A percentile compares a stretch with the other conserved stretches of the same genome.
phyloP scores from a whole-genome alignment of 1,140 invertebrate genomes.

The Conus betulinus region DNA sequence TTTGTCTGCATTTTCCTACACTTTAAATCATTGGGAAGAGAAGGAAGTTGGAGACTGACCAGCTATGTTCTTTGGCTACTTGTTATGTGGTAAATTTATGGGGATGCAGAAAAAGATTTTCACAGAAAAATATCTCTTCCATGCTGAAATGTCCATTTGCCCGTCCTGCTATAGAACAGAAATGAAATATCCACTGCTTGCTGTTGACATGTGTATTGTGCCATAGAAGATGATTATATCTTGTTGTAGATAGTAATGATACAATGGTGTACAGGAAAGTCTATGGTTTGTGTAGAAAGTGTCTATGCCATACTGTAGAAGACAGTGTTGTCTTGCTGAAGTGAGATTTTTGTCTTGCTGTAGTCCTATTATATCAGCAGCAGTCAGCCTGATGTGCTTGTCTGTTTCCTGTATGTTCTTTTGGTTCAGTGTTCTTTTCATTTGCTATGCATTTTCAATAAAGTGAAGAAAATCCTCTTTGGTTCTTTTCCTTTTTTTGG shows the following conservation, averaged over 20 bases:
- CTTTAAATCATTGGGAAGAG: no score
- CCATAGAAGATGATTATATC: neutral
- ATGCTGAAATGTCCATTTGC: no score
- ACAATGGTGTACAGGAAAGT: no score
- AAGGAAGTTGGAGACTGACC: no score
- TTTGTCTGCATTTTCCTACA: no score
- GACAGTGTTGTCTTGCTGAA: neutral
- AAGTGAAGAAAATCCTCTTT: neutral
- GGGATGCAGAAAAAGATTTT: no score
- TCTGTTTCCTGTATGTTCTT: neutral
- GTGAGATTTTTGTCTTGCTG: neutral
- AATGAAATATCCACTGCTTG: neutral
- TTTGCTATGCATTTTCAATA: conserved; percentile 26
- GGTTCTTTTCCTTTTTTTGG: neutral
- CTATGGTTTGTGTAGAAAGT: neutral
- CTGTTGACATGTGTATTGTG: neutral
- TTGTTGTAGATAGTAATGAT: neutral
- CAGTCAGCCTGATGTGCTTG: neutral
- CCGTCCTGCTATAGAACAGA: neutral
- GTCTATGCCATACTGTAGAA: neutral
- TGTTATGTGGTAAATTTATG: no score
- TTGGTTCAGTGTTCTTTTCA: conserved; percentile 8
- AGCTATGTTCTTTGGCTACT: no score
- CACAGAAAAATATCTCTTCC: no score
- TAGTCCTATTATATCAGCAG: neutral